phyloP scores from a whole-genome alignment of 1,140 invertebrate genomes.

The Drosophila willistoni region DNA sequence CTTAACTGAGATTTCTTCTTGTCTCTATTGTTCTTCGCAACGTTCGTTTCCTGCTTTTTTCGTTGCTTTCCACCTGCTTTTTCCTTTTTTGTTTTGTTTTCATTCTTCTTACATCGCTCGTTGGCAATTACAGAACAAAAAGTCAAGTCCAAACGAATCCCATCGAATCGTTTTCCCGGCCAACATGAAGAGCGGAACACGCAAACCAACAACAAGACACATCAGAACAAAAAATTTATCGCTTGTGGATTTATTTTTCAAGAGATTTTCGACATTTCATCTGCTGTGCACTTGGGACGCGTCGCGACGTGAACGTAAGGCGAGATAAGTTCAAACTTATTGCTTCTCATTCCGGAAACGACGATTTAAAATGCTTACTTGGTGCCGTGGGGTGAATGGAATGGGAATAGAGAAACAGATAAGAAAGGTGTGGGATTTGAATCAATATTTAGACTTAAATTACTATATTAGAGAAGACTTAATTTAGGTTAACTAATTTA shows the following conservation, averaged over 20 bases:
- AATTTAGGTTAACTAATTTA: neutral
- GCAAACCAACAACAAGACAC: conserved; percentile 1
- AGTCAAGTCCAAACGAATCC: conserved; percentile 27
- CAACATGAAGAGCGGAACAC: conserved; percentile 28
- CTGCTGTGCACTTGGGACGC: conserved; percentile 17
- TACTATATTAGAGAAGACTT: neutral
- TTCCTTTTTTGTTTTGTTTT: conserved; percentile 19
- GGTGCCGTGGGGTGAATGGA: neutral
- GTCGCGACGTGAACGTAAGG: conserved; percentile 1
- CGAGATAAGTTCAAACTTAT: conserved; percentile 14
- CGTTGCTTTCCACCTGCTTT: conserved; percentile 16
- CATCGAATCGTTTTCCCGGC: conserved; percentile 32
- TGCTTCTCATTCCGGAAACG: conserved; percentile 13
- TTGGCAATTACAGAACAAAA: conserved; percentile 50
- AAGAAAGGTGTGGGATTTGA: neutral
- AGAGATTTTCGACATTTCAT: conserved; percentile 42
- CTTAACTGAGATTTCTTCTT: conserved; percentile 66
- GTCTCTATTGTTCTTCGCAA: conserved; percentile 11
- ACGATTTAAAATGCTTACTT: conserved; percentile 3
- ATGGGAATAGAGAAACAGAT: neutral
- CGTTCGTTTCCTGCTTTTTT: conserved; percentile 16
- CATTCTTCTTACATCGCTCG: conserved; percentile 25
- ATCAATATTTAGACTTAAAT: neutral
- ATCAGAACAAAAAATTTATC: conserved; percentile 48
- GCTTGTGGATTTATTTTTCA: conserved; percentile 58